Conservation (phyloP, 2,888 invertebrate genomes). For the Gnatocerus cornutus region DNA sequence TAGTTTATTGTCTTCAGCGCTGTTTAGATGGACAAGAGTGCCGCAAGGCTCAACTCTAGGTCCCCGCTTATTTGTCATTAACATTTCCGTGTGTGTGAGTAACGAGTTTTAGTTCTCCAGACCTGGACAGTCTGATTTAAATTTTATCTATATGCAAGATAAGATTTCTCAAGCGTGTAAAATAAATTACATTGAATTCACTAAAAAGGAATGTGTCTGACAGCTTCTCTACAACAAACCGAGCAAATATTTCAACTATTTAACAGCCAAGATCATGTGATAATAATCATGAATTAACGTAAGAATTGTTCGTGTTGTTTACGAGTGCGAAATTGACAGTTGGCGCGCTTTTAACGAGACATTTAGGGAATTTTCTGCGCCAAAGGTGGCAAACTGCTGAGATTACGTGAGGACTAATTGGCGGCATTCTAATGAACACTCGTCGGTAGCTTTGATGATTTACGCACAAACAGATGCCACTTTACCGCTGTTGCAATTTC, state of each 20-base stretch:
- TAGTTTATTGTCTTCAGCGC: neutral
- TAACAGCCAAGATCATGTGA: constrained; percentile 42
- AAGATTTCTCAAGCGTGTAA: constrained; percentile 47
- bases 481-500: constrained; percentile 10
- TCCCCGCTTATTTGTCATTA: constrained; percentile 18
- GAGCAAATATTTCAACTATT: constrained; percentile 44
- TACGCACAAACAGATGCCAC: neutral
- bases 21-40: neutral
- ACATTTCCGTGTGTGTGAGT: neutral
- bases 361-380: neutral
- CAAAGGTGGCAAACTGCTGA: too few relatives aligned
- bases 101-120: neutral
- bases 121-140: constrained; percentile 34
- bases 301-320: constrained; percentile 27
- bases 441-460: too few relatives aligned
- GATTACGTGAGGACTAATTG: neutral
- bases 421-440: neutral
- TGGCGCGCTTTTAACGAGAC: constrained; percentile 15
- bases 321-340: constrained; percentile 23
- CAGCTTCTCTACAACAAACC: constrained; percentile 41
- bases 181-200: constrained; percentile 48
- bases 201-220: constrained; percentile 44
- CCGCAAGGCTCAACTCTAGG: neutral
- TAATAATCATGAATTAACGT: constrained; percentile 30
- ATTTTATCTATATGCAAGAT: constrained; percentile 41